phyloP scores from a whole-genome alignment of 1,140 invertebrate species.

The Lethrus apterus region DNA sequence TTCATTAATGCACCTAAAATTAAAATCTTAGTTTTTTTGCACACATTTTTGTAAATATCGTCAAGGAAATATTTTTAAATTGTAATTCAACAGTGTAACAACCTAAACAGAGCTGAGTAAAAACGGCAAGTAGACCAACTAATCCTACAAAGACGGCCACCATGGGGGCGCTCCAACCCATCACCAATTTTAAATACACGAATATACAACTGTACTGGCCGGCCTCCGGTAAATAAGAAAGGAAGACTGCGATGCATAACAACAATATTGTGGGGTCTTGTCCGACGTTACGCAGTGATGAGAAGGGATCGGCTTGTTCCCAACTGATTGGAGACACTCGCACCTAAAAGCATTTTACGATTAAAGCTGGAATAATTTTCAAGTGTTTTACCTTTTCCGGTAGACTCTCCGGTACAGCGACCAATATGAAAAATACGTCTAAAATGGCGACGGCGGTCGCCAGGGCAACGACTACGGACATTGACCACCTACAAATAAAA shows the following conservation, averaged over 20 bases:
- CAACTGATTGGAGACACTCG: constrained; percentile 78
- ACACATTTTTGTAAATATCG: not conserved
- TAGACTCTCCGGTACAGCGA: constrained; percentile 95
- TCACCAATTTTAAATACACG: constrained; percentile 96
- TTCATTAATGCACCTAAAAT: constrained; percentile 42
- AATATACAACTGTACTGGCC: constrained; percentile 99
- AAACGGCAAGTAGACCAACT: constrained; percentile 92
- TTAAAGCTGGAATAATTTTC: not conserved
- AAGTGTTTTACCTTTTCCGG: constrained; percentile 74
- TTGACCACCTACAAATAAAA: constrained; percentile 48
- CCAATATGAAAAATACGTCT: constrained; percentile 97
- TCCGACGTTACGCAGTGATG: constrained; percentile 86
- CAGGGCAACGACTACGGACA: constrained; percentile 91
- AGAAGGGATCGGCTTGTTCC: constrained; percentile 98
- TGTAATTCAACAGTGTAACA: constrained; percentile 29
- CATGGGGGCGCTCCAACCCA: constrained; percentile 91
- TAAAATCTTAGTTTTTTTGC: not conserved
- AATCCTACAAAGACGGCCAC: constrained; percentile 97
- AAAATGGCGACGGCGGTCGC: constrained; percentile 91
- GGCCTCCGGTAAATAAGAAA: constrained; percentile 97
- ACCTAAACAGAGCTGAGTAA: constrained; percentile 91
- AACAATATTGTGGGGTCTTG: constrained; percentile 94
- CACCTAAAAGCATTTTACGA: constrained; percentile 16
- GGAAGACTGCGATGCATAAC: constrained; percentile 93
- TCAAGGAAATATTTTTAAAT: not conserved